These are phyloP conservation scores for Pristionchus mayeri DNA, from an alignment of 2,888 invertebrate species.

Conservation along the genomic window DNA sequence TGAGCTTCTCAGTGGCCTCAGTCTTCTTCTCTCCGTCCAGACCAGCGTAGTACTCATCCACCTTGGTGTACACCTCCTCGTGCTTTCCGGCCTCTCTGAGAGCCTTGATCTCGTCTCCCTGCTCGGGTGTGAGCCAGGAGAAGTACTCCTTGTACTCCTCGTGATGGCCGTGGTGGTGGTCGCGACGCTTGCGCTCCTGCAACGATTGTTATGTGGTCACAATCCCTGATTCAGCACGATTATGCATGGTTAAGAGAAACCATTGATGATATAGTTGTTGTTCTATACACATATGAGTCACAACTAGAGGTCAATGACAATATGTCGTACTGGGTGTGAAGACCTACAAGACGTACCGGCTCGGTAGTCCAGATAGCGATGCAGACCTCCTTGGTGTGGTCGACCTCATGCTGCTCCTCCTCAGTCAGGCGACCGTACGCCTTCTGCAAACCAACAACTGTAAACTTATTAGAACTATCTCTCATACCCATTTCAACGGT, in stretches of 20 bases:
- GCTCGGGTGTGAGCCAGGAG: slow-evolving; percentile 47
- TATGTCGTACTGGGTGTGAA: neutral
- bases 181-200: slow-evolving; percentile 39
- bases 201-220: neutral
- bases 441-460: no score
- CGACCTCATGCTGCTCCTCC: slow-evolving; percentile 61
- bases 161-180: slow-evolving; percentile 19
- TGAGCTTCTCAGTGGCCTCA: slow-evolving; percentile 52
- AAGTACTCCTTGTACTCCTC: slow-evolving; percentile 46
- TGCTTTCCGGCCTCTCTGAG: slow-evolving; percentile 33
- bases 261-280: no score
- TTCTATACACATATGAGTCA: no score
- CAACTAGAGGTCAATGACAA: neutral
- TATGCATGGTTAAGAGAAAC: no score
- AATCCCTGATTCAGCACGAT: neutral
- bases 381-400: slow-evolving; percentile 60
- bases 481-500: no score
- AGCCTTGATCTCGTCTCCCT: slow-evolving; percentile 46
- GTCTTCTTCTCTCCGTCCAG: slow-evolving; percentile 51
- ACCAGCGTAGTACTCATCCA: slow-evolving; percentile 51
- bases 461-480: no score
- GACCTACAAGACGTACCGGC: neutral
- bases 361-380: slow-evolving; percentile 54
- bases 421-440: slow-evolving; percentile 53
- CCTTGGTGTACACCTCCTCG: slow-evolving; percentile 50